Conservation (phyloP, 2,888 invertebrate genomes). For the Acleris sparsana region DNA sequence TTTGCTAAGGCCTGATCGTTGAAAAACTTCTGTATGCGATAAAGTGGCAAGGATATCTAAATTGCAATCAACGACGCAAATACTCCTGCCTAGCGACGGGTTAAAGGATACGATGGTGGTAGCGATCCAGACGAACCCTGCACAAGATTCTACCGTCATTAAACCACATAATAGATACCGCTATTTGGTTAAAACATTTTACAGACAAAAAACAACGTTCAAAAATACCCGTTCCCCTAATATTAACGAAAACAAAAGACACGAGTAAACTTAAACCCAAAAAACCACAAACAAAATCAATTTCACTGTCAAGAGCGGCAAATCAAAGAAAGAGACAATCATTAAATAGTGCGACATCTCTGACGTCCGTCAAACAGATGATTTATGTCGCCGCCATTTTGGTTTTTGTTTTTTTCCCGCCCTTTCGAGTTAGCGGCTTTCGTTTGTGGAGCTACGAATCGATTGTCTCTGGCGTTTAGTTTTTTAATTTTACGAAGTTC, state of each 20-base stretch:
- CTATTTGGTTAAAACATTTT: too few relatives aligned
- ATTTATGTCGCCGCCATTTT: constrained; percentile 51
- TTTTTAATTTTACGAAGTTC: background rate
- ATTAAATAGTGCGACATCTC: constrained; percentile 22
- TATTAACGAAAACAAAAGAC: background rate
- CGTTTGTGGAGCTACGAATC: constrained; percentile 38
- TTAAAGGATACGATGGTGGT: too few relatives aligned
- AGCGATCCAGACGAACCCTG: too few relatives aligned
- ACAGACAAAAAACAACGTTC: too few relatives aligned
- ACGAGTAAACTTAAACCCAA: background rate
- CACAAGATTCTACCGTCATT: too few relatives aligned
- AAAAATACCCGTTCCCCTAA: too few relatives aligned
- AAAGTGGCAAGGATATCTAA: too few relatives aligned
- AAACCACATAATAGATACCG: too few relatives aligned
- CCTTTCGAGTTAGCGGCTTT: constrained; percentile 51
- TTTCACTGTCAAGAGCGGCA: constrained; percentile 20
- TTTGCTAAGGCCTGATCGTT: too few relatives aligned
- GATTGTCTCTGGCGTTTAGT: constrained; percentile 19
- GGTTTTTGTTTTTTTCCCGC: constrained; percentile 48
- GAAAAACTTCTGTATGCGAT: too few relatives aligned
- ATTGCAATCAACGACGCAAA: too few relatives aligned
- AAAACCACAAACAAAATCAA: constrained; percentile 30
- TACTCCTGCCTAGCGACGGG: too few relatives aligned
- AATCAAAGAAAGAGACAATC: constrained; percentile 19
- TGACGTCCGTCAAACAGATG: constrained; percentile 49